Evolutionary conservation across 2,797 vertebrate genomes (phyloP), one percentile per base, ranked within the genome.

Genomic region (Sebastes hopkinsi): DNA sequence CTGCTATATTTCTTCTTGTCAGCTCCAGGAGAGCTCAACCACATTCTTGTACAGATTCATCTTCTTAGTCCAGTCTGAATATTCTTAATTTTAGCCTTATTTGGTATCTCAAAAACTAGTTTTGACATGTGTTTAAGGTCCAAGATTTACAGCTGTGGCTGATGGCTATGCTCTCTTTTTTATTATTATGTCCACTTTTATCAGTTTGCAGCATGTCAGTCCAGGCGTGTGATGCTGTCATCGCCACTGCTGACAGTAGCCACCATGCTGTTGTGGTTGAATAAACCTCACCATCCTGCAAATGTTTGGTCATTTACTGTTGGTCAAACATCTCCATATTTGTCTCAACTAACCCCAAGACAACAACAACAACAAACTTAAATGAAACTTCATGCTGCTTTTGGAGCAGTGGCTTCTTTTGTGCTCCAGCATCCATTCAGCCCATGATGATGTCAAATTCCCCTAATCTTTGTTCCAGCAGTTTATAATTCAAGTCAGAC

Each of bases 401-500:
- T 54, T 72, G 69, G 18, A 79, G 64, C 25, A 2, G 6, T 67
- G 13, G 13, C 20, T 78, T n/a, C 16, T 59, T 55, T 70, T 42
- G 42, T 72, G n/a, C 38, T 50, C 52, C 58, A 25, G 71, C 65
- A 71, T 64, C 55, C 3, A 42, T 70, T 56, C 61, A 58, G 58
- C 10, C 16, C 27, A 2, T 56, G 61, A 77, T 76, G 38, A 74
- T 62, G 46, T 42, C 5, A 81, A 85, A 75, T 56, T 69, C 82
- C 74, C 75, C 67, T 22, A 59, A 58, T 68, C 64, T 70, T 76
- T 69, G 34, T 84, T 83, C 75, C 87, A 86, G 80, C 54, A 81
- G 55, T 25, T 36, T 79, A 30, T 86, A 86, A 87, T 79, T 88
- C 38, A 85, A 77, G 50, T 9, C 87, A 87, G 87, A 69, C 68